These are phyloP conservation scores for Setophaga kirtlandii DNA, from an alignment of 2,113 vertebrate genomes.

Conservation along the genomic window DNA sequence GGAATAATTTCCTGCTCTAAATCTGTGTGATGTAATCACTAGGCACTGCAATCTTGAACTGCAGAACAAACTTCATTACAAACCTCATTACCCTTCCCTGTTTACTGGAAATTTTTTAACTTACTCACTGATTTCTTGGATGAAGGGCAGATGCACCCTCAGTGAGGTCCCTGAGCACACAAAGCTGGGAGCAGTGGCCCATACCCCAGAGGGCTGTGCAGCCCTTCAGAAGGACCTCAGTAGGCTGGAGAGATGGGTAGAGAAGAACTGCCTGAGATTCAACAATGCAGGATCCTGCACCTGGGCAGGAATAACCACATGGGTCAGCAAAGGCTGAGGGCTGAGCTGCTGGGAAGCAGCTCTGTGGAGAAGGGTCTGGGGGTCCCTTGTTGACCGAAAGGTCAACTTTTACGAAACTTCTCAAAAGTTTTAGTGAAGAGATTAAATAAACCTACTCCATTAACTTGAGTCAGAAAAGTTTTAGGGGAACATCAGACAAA, in stretches of 20 bases:
- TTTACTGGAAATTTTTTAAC: not conserved
- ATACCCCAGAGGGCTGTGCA: not conserved
- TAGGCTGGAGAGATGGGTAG: not conserved
- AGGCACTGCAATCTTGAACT: not conserved
- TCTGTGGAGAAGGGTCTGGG: not conserved
- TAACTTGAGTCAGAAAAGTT: not conserved
- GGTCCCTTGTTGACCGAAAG: not conserved
- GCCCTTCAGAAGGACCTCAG: not conserved
- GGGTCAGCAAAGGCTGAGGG: not conserved
- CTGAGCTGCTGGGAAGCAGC: not conserved
- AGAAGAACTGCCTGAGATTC: not conserved
- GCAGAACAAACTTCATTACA: not conserved
- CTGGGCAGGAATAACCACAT: not conserved
- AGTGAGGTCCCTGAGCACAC: not conserved
- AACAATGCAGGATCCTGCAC: not conserved
- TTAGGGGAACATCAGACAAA: not conserved
- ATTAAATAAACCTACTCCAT: not conserved
- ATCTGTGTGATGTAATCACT: not conserved
- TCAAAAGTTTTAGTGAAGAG: not conserved
- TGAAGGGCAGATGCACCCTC: not conserved
- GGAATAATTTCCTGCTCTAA: not conserved
- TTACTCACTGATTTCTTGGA: not conserved
- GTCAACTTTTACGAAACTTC: constrained; percentile 24
- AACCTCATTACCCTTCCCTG: not conserved
- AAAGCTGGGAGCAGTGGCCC: not conserved